Evolutionary conservation across 2,888 invertebrate genomes (phyloP).

Genomic region (Ctena decussata): DNA sequence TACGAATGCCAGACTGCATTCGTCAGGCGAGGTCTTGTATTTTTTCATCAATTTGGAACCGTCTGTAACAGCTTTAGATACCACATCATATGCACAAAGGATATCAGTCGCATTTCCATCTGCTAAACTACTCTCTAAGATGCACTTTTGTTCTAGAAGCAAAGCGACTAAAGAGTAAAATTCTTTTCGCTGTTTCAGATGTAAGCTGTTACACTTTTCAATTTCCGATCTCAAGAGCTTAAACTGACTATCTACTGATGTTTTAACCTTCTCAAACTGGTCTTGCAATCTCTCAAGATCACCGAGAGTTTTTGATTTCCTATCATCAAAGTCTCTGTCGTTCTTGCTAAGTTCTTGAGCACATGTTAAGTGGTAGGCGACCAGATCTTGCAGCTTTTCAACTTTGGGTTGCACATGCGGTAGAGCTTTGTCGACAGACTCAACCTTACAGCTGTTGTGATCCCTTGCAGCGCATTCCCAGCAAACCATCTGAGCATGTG

Average conservation of each 20-base stretch:
- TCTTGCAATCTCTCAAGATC: conserved; percentile 27
- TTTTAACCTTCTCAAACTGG: conserved; percentile 24
- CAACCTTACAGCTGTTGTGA: conserved; percentile 38
- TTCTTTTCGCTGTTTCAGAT: conserved; percentile 33
- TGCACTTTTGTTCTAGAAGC: conserved; percentile 38
- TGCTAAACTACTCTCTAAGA: conserved; percentile 19
- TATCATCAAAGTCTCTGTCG: conserved; percentile 42
- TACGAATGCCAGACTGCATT: conserved; percentile 27
- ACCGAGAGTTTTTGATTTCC: conserved; percentile 21
- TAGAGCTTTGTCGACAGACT: conserved; percentile 42
- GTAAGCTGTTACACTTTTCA: conserved; percentile 19
- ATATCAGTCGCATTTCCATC: not conserved
- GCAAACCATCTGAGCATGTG: conserved; percentile 49
- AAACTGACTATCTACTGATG: conserved; percentile 47
- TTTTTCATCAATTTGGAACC: not conserved
- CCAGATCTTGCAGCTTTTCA: conserved; percentile 7
- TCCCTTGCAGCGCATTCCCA: conserved; percentile 58
- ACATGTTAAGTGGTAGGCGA: conserved; percentile 23
- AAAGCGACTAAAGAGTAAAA: conserved; percentile 43
- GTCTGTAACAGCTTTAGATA: not conserved
- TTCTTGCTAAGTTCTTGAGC: conserved; percentile 34
- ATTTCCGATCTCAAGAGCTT: conserved; percentile 24
- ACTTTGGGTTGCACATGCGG: conserved; percentile 34
- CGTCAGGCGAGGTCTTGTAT: not conserved
- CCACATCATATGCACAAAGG: not conserved